Conservation (phyloP, 2,797 vertebrate genomes). For the Rhinoraja longicauda region DNA sequence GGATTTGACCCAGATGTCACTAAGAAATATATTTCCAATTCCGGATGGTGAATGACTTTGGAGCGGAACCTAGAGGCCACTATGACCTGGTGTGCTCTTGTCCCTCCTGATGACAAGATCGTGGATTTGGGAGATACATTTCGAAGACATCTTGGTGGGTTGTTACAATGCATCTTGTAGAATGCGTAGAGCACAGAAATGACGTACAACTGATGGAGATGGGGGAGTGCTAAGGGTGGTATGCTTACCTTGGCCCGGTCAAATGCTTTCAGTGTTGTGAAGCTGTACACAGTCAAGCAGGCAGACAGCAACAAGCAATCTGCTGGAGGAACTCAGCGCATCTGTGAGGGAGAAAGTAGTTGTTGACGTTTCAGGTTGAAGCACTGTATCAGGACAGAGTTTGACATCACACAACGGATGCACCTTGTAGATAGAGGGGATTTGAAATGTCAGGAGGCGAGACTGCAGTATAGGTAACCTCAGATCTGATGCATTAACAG, state of each 20-base stretch:
- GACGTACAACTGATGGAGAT: not conserved
- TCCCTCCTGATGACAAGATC: not conserved
- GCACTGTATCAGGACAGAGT: no score
- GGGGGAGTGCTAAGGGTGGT: not conserved
- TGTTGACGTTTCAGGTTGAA: no score
- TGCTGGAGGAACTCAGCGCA: no score
- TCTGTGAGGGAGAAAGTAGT: no score
- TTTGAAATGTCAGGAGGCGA: no score
- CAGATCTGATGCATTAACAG: no score
- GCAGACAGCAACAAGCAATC: no score
- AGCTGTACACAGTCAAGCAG: not conserved
- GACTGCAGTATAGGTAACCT: no score
- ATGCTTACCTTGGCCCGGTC: not conserved
- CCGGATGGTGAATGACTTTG: not conserved
- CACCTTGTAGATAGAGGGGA: not conserved
- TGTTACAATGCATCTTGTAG: no score
- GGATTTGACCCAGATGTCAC: not conserved
- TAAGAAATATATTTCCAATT: not conserved
- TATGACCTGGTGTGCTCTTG: not conserved
- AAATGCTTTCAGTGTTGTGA: not conserved
- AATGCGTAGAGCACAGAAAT: no score
- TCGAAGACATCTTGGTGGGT: not conserved
- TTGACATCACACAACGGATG: not conserved
- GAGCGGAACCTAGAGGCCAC: not conserved
- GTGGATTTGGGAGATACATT: not conserved